These are phyloP conservation scores for Clepsis dumicolana DNA, from an alignment of 2,888 invertebrate genomes.

Conservation along the genomic window DNA sequence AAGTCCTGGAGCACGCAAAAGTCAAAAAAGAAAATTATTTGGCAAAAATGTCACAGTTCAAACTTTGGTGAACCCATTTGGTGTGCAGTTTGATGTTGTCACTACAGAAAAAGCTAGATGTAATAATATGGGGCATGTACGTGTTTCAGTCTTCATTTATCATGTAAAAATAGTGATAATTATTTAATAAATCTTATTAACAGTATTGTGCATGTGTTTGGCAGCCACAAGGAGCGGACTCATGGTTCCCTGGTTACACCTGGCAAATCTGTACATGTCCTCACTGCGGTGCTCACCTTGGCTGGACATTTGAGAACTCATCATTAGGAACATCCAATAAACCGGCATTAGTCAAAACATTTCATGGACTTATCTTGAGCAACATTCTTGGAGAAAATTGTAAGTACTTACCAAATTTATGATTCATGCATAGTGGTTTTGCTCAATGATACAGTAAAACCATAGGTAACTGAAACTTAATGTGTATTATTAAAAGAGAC, in stretches of 20 bases:
- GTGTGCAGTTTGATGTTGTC: constrained; percentile 83
- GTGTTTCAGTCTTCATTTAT: constrained; percentile 47
- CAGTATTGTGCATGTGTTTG: constrained; percentile 44
- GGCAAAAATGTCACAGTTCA: constrained; percentile 84
- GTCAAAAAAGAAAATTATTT: constrained; percentile 82
- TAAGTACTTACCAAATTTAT: constrained; percentile 58
- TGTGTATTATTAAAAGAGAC: too few species aligned
- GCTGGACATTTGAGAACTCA: constrained; percentile 86
- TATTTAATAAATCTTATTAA: background rate
- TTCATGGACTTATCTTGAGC: constrained; percentile 78
- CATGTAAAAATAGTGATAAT: background rate
- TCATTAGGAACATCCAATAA: constrained; percentile 54
- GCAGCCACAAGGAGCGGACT: constrained; percentile 84
- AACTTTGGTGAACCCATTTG: constrained; percentile 84
- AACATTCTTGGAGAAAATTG: constrained; percentile 82
- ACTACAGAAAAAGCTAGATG: constrained; percentile 84
- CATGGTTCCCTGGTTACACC: constrained; percentile 89
- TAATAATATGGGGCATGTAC: constrained; percentile 81
- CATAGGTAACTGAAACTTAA: too few species aligned
- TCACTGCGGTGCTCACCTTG: constrained; percentile 87
- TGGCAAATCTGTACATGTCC: constrained; percentile 88
- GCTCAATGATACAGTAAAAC: too few species aligned
- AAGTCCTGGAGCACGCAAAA: constrained; percentile 80
- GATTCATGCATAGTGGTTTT: too few species aligned
- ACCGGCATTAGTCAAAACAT: constrained; percentile 59